A percentile compares a stretch with the other conserved stretches of the same genome.
phyloP scores from a whole-genome alignment of 2,113 vertebrate species.

The Todiramphus saurophagus region DNA sequence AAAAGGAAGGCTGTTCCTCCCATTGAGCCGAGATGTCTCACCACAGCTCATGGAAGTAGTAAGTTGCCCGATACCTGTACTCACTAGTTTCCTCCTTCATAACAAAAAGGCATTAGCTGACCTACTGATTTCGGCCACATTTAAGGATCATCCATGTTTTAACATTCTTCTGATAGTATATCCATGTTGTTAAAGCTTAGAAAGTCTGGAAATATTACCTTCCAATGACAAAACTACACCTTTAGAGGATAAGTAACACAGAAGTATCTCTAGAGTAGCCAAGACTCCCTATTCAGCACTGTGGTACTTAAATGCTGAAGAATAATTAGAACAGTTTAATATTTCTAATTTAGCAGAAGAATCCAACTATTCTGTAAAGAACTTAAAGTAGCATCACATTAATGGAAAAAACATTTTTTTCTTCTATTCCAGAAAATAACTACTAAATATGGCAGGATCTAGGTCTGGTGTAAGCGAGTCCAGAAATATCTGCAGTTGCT shows the following conservation, averaged over 20 bases:
- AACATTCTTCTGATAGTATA: background rate
- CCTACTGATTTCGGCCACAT: background rate
- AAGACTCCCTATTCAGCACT: background rate
- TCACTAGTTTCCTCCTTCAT: background rate
- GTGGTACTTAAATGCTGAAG: background rate
- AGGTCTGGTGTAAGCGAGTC: background rate
- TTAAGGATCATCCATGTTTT: background rate
- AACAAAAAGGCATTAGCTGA: background rate
- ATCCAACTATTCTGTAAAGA: background rate
- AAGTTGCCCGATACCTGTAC: rapidly evolving
- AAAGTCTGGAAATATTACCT: background rate
- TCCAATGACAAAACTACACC: background rate
- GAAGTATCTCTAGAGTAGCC: background rate
- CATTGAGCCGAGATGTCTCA: rapidly evolving
- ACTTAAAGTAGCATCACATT: background rate
- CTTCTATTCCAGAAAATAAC: background rate
- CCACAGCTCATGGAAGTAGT: background rate
- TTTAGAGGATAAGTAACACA: background rate
- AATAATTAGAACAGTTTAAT: background rate
- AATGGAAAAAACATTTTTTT: background rate
- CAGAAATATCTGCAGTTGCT: background rate
- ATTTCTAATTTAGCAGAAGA: background rate
- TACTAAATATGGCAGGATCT: background rate
- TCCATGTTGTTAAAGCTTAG: background rate
- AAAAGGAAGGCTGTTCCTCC: background rate